Evolutionary conservation across 1,140 invertebrate species (phyloP).

Genomic region (Cephus cinctus): DNA sequence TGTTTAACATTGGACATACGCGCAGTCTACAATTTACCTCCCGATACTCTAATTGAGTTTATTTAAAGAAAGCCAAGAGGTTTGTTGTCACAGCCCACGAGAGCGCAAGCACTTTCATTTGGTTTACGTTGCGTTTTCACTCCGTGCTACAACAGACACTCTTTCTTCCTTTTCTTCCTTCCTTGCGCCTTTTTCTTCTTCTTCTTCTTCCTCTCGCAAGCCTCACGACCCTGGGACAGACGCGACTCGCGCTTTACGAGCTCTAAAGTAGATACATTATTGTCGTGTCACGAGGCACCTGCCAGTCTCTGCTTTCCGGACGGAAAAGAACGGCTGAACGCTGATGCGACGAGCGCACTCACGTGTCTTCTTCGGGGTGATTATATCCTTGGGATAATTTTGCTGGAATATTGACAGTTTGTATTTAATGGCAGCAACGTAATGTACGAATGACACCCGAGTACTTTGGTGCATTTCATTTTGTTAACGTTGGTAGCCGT

Average conservation of each 20-base stretch:
- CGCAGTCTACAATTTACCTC: slow-evolving; percentile 7
- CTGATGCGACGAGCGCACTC: no score
- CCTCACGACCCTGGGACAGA: background rate
- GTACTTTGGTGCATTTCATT: no score
- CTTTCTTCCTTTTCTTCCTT: background rate
- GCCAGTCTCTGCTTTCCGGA: background rate
- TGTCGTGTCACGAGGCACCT: background rate
- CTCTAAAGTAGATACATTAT: background rate
- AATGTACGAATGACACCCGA: no score
- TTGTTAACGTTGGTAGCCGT: no score
- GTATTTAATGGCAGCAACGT: no score
- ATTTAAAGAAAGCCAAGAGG: slow-evolving; percentile 12
- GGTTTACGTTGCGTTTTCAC: background rate
- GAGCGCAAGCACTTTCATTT: background rate
- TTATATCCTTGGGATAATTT: no score
- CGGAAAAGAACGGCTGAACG: background rate
- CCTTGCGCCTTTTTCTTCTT: background rate
- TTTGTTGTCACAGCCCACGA: slow-evolving; percentile 4
- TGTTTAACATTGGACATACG: no score
- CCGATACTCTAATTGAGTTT: slow-evolving; percentile 4
- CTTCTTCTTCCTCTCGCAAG: background rate
- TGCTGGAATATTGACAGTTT: no score
- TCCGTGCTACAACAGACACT: background rate
- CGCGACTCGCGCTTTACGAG: background rate
- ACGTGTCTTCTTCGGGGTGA: no score